Base-by-base conservation (phyloP, 2,888 invertebrate genomes). In the Ectropis crepuscularia region DNA sequence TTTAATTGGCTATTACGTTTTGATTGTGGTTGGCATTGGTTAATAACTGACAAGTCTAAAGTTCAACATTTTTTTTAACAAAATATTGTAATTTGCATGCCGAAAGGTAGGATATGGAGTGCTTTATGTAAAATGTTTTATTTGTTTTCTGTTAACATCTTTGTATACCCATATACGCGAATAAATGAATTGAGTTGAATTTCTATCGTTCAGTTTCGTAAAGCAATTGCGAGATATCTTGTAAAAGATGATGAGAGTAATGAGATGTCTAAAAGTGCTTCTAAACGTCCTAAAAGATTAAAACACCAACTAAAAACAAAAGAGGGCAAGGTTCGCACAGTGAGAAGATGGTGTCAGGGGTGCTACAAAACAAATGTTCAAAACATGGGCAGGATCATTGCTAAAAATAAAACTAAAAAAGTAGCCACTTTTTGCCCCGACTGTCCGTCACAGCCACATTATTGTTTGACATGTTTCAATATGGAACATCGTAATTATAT, bases 351-450 rank as follows among this genome's bases (percentile, higher is more conserved):
- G 69, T 78, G 74, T 68, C 67, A 69, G 55, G 67, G 69, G 68
- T 77, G 74, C 69, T 77, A 75, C 63, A 75, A 74, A 74, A 69
- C 71, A 66, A 63, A 59, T 61, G 74, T 72, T 65, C 62, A 73
- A 67, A 50, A 70, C 65, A 73, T 72, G 71, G 74, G 75, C 63
- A 69, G 71, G 63, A 73, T 72, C 72, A 50, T 71, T 63, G 75
- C 75, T 63, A 73, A 74, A 67, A 77, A 74, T 65, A 77, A 73
- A 73, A 59, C 75, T 63, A 75, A 74, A 69, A 77, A 74, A 70
- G 75, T 77, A 62, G 67, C 63, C 64, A 74, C 73, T 57, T 74
- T 72, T 69, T 75, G 74, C 65, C 61, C 63, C 53, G 61, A 74
- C 68, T 75, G 75, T 75, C 63, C 65, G 51, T 70, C 68, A 51